Evolutionary conservation across 2,797 vertebrate genomes (phyloP).

Genomic region (Miopithecus talapoin): DNA sequence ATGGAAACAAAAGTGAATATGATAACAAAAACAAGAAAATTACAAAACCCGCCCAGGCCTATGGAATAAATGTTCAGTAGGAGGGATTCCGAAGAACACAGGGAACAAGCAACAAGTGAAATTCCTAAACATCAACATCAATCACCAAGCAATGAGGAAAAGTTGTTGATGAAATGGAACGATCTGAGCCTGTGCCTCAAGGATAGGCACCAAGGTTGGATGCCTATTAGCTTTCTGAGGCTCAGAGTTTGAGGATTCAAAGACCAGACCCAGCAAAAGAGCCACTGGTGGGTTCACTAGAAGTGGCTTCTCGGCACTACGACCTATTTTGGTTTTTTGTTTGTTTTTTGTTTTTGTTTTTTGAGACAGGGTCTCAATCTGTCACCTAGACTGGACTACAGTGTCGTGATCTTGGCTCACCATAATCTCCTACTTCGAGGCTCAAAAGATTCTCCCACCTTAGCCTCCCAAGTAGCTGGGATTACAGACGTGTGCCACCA

Average conservation of each 20-base stretch:
- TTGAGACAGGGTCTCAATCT: background rate
- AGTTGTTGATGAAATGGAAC: background rate
- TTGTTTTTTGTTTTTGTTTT: background rate
- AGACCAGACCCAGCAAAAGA: background rate
- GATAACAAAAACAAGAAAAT: background rate
- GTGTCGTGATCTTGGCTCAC: background rate
- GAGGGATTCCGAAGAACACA: background rate
- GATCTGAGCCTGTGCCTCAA: background rate
- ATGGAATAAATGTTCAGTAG: background rate
- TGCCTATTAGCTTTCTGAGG: background rate
- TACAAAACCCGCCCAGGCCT: background rate
- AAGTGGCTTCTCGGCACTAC: background rate
- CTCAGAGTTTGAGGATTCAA: background rate
- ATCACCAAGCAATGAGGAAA: background rate
- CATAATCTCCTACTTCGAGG: background rate
- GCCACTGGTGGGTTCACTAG: background rate
- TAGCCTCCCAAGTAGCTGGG: background rate
- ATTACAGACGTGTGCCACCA: background rate
- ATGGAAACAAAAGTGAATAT: background rate
- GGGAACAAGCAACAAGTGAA: background rate
- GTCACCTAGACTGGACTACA: rapidly evolving
- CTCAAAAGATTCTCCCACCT: background rate
- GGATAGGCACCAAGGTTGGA: background rate
- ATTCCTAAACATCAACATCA: background rate
- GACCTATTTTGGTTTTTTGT: background rate